These are phyloP conservation scores for Psettodes erumei DNA, from an alignment of 2,113 vertebrate species.

Conservation along the genomic window DNA sequence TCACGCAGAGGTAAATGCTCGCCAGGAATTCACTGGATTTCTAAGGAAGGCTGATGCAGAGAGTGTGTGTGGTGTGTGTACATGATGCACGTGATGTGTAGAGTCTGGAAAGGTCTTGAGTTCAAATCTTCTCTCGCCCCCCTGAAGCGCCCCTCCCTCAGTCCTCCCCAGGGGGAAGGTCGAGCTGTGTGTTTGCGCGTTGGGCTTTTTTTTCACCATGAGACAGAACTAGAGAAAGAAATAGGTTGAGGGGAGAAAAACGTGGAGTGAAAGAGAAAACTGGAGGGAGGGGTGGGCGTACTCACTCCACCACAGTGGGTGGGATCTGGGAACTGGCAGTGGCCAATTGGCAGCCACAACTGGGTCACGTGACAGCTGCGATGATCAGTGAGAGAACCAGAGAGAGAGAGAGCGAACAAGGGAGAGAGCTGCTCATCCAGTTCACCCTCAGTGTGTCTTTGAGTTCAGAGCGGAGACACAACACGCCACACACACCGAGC, in stretches of 20 bases:
- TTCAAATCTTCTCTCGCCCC: conserved; percentile 10
- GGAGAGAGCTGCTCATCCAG: conserved; percentile 75
- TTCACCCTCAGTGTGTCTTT: conserved; percentile 76
- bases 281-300: conserved; percentile 64
- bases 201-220: background rate
- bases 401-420: conserved; percentile 81
- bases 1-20: background rate
- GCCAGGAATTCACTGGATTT: background rate
- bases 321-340: conserved; percentile 47
- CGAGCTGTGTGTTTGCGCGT: background rate
- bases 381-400: conserved; percentile 64
- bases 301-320: conserved; percentile 71
- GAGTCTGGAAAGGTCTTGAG: conserved; percentile 4
- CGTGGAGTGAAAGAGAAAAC: conserved; percentile 67
- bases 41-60: no score
- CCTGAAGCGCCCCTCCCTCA: background rate
- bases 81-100: background rate
- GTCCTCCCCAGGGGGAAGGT: conserved; percentile 1
- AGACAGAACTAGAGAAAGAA: conserved; percentile 40
- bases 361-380: conserved; percentile 67
- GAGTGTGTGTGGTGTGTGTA: background rate
- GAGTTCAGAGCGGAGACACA: conserved; percentile 71
- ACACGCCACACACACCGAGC: conserved; percentile 22
- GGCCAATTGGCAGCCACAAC: conserved; percentile 74
- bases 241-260: conserved; percentile 33